Conservation (phyloP, 2,888 invertebrate species). For the Watsonalla binaria region DNA sequence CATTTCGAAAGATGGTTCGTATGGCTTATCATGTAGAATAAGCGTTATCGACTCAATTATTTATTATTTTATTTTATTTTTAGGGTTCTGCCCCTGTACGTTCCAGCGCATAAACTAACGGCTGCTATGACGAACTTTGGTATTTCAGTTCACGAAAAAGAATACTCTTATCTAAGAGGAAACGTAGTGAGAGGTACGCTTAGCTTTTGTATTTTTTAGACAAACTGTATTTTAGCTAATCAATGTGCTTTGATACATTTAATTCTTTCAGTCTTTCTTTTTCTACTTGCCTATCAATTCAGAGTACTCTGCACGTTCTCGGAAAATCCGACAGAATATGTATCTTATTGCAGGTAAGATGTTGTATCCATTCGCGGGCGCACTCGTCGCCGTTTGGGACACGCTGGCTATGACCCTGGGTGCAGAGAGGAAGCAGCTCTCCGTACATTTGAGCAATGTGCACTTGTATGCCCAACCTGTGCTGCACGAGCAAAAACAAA, state of each 20-base stretch:
- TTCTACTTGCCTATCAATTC: too few relatives aligned
- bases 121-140: constrained; percentile 34
- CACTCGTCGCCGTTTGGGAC: constrained; percentile 82
- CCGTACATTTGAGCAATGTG: constrained; percentile 83
- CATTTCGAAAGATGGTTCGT: constrained; percentile 82
- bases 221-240: too few relatives aligned
- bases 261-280: too few relatives aligned
- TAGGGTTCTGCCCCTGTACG: constrained; percentile 37
- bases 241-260: too few relatives aligned
- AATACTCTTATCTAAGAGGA: constrained; percentile 38
- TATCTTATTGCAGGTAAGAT: constrained; percentile 64
- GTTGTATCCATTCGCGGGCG: constrained; percentile 86
- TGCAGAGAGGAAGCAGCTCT: constrained; percentile 75
- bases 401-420: constrained; percentile 78
- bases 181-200: constrained; percentile 41
- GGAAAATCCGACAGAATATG: not conserved
- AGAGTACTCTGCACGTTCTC: too few relatives aligned
- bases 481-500: constrained; percentile 53
- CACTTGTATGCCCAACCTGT: constrained; percentile 78
- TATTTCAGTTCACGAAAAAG: constrained; percentile 40
- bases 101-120: constrained; percentile 23
- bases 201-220: not conserved
- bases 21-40: not conserved
- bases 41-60: not conserved
- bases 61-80: constrained; percentile 6